Conservation (phyloP, 2,797 vertebrate genomes). For the Australoheros facetus region DNA sequence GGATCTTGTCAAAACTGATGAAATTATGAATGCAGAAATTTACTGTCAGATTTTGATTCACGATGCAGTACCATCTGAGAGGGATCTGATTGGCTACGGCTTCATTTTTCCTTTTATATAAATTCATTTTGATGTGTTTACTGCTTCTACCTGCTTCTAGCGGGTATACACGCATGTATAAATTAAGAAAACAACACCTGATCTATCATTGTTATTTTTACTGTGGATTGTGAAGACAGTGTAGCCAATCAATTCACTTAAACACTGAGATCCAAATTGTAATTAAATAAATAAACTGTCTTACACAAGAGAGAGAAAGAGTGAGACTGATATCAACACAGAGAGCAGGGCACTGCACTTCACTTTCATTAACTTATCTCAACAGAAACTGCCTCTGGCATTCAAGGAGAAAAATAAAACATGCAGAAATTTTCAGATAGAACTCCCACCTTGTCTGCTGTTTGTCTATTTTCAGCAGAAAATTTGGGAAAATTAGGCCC, state of each 20-base stretch:
- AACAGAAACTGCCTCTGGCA: no score
- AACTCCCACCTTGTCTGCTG: no score
- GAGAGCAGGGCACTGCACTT: neutral
- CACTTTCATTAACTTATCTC: neutral
- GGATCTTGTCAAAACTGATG: no score
- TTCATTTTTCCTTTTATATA: neutral
- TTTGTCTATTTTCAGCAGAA: no score
- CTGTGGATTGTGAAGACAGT: neutral
- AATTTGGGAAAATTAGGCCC: no score
- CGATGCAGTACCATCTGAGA: no score
- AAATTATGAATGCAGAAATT: neutral
- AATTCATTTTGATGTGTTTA: neutral
- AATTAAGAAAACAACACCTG: fast-evolving
- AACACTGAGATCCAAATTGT: neutral
- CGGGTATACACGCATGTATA: neutral
- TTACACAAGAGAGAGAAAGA: fast-evolving
- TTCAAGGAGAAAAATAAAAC: no score
- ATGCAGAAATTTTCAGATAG: no score
- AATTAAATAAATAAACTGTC: neutral
- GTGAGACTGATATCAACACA: neutral
- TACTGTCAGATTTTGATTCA: neutral
- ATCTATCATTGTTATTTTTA: neutral
- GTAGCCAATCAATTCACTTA: fast-evolving
- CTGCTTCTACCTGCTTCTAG: neutral
- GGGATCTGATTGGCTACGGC: neutral